These are phyloP conservation scores for Microtus ochrogaster DNA, from an alignment of 2,113 vertebrate genomes.

Conservation along the genomic window DNA sequence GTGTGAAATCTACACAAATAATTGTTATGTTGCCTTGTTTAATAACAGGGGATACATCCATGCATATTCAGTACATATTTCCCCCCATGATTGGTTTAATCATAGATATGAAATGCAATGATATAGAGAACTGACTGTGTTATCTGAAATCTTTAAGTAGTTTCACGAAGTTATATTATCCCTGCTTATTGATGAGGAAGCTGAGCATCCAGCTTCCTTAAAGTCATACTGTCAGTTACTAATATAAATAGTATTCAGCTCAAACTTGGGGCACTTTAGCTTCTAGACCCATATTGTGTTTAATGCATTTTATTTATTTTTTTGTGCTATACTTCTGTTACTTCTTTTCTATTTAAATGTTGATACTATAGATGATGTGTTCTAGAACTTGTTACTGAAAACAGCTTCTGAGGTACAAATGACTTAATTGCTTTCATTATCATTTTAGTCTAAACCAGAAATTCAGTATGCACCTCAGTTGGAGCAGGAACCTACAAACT, in stretches of 20 bases:
- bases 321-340: constrained; percentile 39
- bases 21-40: neutral
- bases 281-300: neutral
- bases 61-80: neutral
- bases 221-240: neutral
- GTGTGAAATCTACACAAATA: neutral
- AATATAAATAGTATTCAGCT: constrained; percentile 21
- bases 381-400: constrained; percentile 63
- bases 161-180: neutral
- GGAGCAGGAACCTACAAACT: constrained; percentile 87
- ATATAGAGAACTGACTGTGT: neutral
- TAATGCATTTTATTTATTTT: constrained; percentile 68
- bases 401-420: constrained; percentile 56
- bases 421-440: constrained; percentile 75
- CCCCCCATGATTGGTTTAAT: neutral
- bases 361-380: constrained; percentile 54
- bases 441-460: constrained; percentile 93
- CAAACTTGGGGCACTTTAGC: neutral
- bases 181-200: constrained; percentile 56
- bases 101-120: neutral
- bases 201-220: constrained; percentile 23
- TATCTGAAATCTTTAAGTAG: neutral
- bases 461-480: constrained; percentile 91
- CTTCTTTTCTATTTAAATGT: constrained; percentile 68
- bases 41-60: neutral